These are phyloP conservation scores for Nymphalis polychloros DNA, from an alignment of 2,888 invertebrate genomes.

Conservation along the genomic window DNA sequence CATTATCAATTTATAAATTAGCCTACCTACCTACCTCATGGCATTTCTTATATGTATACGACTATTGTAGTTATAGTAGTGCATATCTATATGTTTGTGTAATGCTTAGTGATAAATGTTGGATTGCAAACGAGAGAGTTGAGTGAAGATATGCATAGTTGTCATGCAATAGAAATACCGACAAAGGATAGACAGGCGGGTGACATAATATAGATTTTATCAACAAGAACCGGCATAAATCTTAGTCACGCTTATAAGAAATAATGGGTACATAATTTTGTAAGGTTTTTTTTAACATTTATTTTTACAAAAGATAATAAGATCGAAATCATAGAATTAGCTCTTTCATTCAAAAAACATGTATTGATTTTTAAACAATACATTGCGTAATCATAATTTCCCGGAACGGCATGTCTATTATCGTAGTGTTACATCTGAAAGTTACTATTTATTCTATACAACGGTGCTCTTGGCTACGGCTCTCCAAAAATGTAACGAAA, in stretches of 20 bases:
- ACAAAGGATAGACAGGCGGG: too few relatives aligned
- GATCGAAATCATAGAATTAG: constrained; percentile 9
- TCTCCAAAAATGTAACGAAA: constrained; percentile 34
- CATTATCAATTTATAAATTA: too few relatives aligned
- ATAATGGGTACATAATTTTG: not conserved
- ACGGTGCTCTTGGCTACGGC: constrained; percentile 25
- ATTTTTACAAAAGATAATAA: not conserved
- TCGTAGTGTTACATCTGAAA: constrained; percentile 39
- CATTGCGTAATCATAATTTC: constrained; percentile 35
- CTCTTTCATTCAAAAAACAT: constrained; percentile 23
- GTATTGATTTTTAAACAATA: constrained; percentile 34
- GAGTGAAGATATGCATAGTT: too few relatives aligned
- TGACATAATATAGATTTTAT: too few relatives aligned
- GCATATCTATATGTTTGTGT: too few relatives aligned
- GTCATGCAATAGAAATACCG: too few relatives aligned
- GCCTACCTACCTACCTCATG: too few relatives aligned
- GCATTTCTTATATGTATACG: too few relatives aligned
- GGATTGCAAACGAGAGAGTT: too few relatives aligned
- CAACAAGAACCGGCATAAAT: too few relatives aligned
- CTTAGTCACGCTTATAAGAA: not conserved
- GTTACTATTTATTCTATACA: constrained; percentile 37
- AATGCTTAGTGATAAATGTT: too few relatives aligned
- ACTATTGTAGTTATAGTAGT: too few relatives aligned
- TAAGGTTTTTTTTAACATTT: not conserved
- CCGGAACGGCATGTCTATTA: constrained; percentile 36